Evolutionary conservation across 2,113 vertebrate genomes (phyloP).

Genomic region (Erinaceus europaeus): DNA sequence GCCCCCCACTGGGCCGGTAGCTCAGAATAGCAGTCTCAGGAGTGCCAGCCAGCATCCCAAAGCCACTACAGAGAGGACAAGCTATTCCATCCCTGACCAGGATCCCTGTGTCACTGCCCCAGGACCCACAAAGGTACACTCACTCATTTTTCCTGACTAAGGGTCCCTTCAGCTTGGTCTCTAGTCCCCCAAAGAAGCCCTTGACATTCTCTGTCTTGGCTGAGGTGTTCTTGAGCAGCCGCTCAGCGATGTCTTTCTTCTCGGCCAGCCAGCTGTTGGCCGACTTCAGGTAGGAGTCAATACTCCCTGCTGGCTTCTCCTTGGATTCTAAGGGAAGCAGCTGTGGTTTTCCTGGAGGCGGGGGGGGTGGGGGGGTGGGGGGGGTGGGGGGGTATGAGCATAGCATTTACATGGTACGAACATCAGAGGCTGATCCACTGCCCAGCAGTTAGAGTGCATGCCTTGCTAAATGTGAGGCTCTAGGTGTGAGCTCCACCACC

Average conservation of each 20-base stretch:
- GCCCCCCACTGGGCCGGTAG: not conserved
- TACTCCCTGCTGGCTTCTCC: slow-evolving; percentile 83
- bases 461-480: too few relatives aligned
- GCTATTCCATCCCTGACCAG: not conserved
- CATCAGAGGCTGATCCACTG: too few relatives aligned
- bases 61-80: rapidly evolving
- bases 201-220: slow-evolving; percentile 88
- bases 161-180: slow-evolving; percentile 92
- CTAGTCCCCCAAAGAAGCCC: slow-evolving; percentile 94
- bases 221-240: slow-evolving; percentile 91
- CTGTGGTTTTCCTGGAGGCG: slow-evolving; percentile 84
- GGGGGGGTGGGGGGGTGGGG: rapidly evolving
- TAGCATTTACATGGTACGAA: too few relatives aligned
- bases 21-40: not conserved
- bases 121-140: too few relatives aligned
- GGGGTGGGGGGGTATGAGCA: too few relatives aligned
- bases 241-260: slow-evolving; percentile 93
- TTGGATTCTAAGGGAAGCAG: slow-evolving; percentile 86
- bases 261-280: slow-evolving; percentile 94
- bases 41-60: rapidly evolving
- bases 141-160: slow-evolving; percentile 85
- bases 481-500: too few relatives aligned
- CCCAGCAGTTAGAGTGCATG: too few relatives aligned
- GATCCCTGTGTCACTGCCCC: too few relatives aligned
- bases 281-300: slow-evolving; percentile 90